phyloP scores from a whole-genome alignment of 2,113 vertebrate genomes.

The Phrynosoma blainvillii region DNA sequence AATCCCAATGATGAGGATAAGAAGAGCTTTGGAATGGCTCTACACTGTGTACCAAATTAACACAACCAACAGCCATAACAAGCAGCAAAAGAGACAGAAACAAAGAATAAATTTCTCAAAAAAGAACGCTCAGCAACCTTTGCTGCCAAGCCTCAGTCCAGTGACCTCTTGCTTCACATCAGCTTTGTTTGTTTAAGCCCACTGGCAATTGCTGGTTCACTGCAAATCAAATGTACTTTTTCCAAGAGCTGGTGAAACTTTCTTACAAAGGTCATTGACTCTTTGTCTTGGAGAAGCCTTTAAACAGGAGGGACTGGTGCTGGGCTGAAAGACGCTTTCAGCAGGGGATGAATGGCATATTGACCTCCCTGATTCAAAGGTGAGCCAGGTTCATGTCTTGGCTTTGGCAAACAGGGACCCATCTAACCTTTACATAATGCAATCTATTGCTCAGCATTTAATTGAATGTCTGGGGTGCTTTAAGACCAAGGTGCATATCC shows the following conservation, averaged over 20 bases:
- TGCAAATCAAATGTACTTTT: conserved; percentile 22
- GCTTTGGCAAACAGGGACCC: conserved; percentile 20
- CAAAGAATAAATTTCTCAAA: neutral
- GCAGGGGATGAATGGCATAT: conserved; percentile 6
- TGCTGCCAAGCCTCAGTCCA: neutral
- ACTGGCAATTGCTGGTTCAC: neutral
- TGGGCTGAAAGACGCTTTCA: conserved; percentile 9
- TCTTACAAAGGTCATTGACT: conserved; percentile 24
- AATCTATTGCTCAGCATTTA: conserved; percentile 33
- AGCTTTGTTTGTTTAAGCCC: neutral
- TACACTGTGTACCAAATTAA: neutral
- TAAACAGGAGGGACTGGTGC: neutral
- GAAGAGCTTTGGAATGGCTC: neutral
- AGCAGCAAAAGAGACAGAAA: neutral
- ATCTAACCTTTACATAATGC: conserved; percentile 34
- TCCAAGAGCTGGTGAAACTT: conserved; percentile 24
- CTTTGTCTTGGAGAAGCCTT: conserved; percentile 8
- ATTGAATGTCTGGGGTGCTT: conserved; percentile 26
- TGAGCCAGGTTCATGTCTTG: conserved; percentile 11
- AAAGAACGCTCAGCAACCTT: neutral
- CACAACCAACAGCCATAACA: neutral
- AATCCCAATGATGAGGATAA: neutral
- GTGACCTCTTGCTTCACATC: conserved; percentile 4
- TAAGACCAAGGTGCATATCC: conserved; percentile 1
- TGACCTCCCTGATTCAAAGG: conserved; percentile 17